These are phyloP conservation scores for Hemaris fuciformis DNA, from an alignment of 2,888 invertebrate species.

Conservation along the genomic window DNA sequence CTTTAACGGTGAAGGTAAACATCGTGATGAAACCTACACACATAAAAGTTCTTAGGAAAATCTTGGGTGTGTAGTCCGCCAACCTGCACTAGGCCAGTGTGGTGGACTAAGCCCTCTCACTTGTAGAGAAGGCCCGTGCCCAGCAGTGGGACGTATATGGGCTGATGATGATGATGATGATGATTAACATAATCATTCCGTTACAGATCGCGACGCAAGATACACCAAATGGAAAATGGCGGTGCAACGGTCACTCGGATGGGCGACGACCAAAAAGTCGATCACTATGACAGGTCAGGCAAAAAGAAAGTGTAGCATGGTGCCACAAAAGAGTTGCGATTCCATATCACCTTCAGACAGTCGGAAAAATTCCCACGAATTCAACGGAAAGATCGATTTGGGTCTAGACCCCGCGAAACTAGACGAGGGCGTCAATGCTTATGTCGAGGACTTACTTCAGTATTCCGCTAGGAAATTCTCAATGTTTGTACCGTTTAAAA, in stretches of 20 bases:
- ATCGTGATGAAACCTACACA: no score
- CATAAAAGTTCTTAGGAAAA: no score
- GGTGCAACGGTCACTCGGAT: conserved; percentile 93
- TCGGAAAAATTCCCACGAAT: conserved; percentile 45
- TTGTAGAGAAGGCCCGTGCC: no score
- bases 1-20: no score
- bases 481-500: conserved; percentile 46
- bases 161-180: no score
- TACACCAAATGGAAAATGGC: conserved; percentile 98
- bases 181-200: not conserved
- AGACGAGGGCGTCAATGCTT: conserved; percentile 47
- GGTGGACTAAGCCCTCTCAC: no score
- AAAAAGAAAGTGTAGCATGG: conserved; percentile 61
- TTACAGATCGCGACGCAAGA: conserved; percentile 88
- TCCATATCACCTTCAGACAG: conserved; percentile 38
- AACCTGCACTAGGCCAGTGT: no score
- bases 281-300: conserved; percentile 88
- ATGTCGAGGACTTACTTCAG: conserved; percentile 58
- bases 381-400: conserved; percentile 33
- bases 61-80: no score
- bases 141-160: no score
- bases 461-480: conserved; percentile 70
- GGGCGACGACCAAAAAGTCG: conserved; percentile 90
- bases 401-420: conserved; percentile 30
- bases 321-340: conserved; percentile 43